Percentiles rank a stretch among this genome's conserved stretches.
Evolutionary conservation across 2,888 invertebrate species (phyloP).

Genomic region (Hylaea fasciaria): DNA sequence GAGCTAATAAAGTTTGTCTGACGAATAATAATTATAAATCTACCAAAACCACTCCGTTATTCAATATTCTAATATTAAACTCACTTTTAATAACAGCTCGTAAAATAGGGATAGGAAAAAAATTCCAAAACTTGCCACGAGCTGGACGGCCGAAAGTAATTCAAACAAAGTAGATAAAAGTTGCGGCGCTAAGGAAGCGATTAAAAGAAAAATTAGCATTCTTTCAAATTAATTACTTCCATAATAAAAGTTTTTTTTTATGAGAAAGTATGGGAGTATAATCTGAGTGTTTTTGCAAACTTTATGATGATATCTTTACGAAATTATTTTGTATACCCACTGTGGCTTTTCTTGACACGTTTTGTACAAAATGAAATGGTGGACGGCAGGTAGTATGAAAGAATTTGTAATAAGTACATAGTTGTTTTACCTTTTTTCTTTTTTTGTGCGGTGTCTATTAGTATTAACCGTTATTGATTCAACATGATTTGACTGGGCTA

Average conservation of each 20-base stretch:
- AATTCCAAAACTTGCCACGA: slow-evolving; percentile 66
- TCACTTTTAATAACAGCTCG: slow-evolving; percentile 16
- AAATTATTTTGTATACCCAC: slow-evolving; percentile 44
- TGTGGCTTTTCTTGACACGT: slow-evolving; percentile 8
- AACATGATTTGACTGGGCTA: no score
- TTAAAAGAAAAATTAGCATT: slow-evolving; percentile 83
- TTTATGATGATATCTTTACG: slow-evolving; percentile 49
- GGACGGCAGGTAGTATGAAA: neutral
- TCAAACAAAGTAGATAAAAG: slow-evolving; percentile 84
- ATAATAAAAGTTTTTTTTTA: slow-evolving; percentile 76
- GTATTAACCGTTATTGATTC: no score
- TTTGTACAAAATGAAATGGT: neutral
- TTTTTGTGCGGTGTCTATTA: no score
- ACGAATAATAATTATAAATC: no score
- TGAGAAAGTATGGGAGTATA: slow-evolving; percentile 65
- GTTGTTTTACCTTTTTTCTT: neutral
- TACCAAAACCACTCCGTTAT: no score
- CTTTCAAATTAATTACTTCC: slow-evolving; percentile 82
- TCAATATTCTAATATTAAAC: slow-evolving; percentile 6
- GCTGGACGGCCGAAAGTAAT: slow-evolving; percentile 78
- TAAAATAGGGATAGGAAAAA: slow-evolving; percentile 52
- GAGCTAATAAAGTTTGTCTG: no score
- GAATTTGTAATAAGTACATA: neutral
- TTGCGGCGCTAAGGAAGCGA: slow-evolving; percentile 80
- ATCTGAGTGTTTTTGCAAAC: slow-evolving; percentile 60